Conservation (phyloP, 2,797 vertebrate genomes). For the Prunella strophiata region DNA sequence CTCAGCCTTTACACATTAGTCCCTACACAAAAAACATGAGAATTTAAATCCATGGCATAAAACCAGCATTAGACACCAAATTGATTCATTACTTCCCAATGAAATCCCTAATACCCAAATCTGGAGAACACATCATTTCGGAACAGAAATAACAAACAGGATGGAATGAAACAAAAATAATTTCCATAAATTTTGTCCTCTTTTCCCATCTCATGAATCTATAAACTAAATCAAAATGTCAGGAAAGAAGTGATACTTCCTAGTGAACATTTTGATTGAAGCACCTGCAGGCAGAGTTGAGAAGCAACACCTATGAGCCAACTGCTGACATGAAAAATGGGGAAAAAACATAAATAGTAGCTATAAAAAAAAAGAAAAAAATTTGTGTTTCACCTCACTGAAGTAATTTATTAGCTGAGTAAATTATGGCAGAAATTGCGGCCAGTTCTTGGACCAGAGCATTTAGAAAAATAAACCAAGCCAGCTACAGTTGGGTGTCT, state of each 20-base stretch:
- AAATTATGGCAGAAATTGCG: not conserved
- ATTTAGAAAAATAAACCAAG: not conserved
- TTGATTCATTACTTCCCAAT: conserved; percentile 5
- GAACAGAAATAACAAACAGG: not conserved
- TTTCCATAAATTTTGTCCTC: not conserved
- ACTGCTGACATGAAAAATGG: not conserved
- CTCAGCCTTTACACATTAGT: not conserved
- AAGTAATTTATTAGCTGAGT: not conserved
- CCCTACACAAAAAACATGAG: not conserved
- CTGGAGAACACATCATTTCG: not conserved
- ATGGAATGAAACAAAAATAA: not conserved
- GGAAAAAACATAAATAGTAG: not conserved
- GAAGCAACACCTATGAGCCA: not conserved
- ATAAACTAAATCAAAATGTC: not conserved
- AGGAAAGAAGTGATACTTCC: not conserved
- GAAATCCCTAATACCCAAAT: not conserved
- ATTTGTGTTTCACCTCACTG: not conserved
- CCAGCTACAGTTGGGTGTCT: not conserved
- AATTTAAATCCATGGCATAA: not conserved
- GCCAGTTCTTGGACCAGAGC: not conserved
- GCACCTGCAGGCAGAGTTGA: not conserved
- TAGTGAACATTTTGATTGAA: not conserved
- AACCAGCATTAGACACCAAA: not conserved
- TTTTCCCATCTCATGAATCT: not conserved
- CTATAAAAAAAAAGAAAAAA: not conserved